Base-by-base conservation (phyloP, 2,797 vertebrate species). In the Masticophis lateralis region DNA sequence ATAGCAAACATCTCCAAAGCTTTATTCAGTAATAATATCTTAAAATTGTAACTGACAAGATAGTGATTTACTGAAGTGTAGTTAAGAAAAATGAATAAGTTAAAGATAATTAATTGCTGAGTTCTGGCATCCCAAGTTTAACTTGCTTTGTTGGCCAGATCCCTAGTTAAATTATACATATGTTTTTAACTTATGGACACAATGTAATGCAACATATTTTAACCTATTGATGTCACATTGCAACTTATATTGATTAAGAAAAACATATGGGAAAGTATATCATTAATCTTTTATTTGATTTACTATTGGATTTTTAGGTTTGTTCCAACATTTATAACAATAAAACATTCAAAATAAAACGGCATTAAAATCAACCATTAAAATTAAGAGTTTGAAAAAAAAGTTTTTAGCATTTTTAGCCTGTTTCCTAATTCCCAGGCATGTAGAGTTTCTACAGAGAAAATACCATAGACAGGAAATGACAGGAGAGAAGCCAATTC, bases 1-100 rank as follows among this genome's bases (percentile, higher is more conserved):
- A 25, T 28, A 88, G 86, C 47, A 93, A 4, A 13, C 51, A 66
- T 96, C 93, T 93, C 89, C 66, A 89, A 89, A 89, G 28, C 57
- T 86, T 51, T 47, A 86, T 88, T 89, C 57, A 86, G 28, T 87
- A 91, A 89, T 47, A 55, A 86, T 51, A 59, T n/a, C 28, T 89
- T 57, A 66, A 89, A 66, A 91, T 27, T 89, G 69, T 55, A 89
- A 89, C 47, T 89, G 90, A 55, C 66, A 37, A 37, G 47, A 86
- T 20, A 63, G 9, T 91, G 92, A 91, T 55, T 63, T 32, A 63
- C 4, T 32, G 43, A 60, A 37, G 47, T 88, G 28, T 20, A 88
- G 86, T 22, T 25, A 79, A 11, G 61, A n/a, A 7, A 8, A 6
- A 18, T 2, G 63, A 2, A 7, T 43, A 53, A n/a, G n/a, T 3